Conservation (phyloP, 2,113 vertebrate genomes). For the human region DNA sequence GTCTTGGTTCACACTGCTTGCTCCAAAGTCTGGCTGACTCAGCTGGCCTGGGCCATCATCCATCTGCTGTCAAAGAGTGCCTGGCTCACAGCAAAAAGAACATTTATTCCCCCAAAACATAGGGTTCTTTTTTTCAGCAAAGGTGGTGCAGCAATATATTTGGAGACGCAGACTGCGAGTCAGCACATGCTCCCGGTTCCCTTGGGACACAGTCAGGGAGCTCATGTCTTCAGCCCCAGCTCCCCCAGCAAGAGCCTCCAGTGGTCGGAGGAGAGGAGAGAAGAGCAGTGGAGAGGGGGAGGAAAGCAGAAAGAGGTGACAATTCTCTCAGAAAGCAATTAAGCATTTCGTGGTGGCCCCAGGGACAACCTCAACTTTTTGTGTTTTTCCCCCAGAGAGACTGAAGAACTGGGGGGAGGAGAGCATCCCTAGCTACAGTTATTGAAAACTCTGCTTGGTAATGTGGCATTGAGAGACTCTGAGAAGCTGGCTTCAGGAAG, state of each 20-base stretch:
- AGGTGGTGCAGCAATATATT: conserved; percentile 31
- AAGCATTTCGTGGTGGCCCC: conserved; percentile 12
- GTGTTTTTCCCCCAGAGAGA: not conserved
- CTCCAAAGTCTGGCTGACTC: conserved; percentile 42
- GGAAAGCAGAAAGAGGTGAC: conserved; percentile 42
- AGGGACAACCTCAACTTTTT: conserved; percentile 46
- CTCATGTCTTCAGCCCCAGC: not conserved
- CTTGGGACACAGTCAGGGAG: conserved; percentile 28
- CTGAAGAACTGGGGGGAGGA: not conserved
- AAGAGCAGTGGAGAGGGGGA: not conserved
- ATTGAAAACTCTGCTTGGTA: not conserved
- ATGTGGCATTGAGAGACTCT: not conserved
- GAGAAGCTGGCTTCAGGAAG: not conserved
- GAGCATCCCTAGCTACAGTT: not conserved
- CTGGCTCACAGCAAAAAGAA: conserved; percentile 56
- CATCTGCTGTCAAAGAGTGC: conserved; percentile 26
- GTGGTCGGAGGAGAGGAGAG: not conserved
- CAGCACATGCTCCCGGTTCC: not conserved
- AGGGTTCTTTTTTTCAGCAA: conserved; percentile 54
- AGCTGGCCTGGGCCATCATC: conserved; percentile 47
- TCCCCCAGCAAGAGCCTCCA: not conserved
- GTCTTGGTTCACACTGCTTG: not conserved
- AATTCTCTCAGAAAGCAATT: conserved; percentile 74
- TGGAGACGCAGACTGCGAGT: not conserved
- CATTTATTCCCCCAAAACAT: conserved; percentile 60